phyloP scores from a whole-genome alignment of 2,113 vertebrate species.

The Lepus europaeus region DNA sequence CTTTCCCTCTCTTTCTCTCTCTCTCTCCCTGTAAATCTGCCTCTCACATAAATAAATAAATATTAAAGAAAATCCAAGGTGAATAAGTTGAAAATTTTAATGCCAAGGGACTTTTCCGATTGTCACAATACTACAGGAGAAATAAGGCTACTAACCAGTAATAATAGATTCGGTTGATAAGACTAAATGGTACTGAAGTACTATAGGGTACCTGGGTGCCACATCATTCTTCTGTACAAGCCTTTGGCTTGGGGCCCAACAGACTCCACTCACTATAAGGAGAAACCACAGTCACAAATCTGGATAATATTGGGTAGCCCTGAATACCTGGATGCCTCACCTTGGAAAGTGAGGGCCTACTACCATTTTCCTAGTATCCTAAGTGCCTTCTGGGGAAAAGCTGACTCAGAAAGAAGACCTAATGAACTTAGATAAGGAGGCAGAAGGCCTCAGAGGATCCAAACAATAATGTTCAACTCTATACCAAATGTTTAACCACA shows the following conservation, averaged over 20 bases:
- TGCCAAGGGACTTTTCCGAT: neutral
- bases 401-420: neutral
- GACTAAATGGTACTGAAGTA: neutral
- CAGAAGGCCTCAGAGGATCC: neutral
- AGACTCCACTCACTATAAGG: neutral
- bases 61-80: no score
- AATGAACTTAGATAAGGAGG: neutral
- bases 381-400: neutral
- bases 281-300: neutral
- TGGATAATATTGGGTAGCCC: neutral
- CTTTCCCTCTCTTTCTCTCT: no score
- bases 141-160: neutral
- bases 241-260: rapidly evolving
- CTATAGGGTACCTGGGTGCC: rapidly evolving
- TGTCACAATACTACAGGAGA: neutral
- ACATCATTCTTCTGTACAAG: rapidly evolving
- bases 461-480: neutral
- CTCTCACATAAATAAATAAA: no score
- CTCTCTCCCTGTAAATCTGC: no score
- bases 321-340: rapidly evolving
- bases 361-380: neutral
- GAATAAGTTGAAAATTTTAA: neutral
- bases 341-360: neutral
- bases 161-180: neutral
- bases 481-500: neutral